These are phyloP conservation scores for Eudemis profundana DNA, from an alignment of 2,888 invertebrate species.

Conservation along the genomic window DNA sequence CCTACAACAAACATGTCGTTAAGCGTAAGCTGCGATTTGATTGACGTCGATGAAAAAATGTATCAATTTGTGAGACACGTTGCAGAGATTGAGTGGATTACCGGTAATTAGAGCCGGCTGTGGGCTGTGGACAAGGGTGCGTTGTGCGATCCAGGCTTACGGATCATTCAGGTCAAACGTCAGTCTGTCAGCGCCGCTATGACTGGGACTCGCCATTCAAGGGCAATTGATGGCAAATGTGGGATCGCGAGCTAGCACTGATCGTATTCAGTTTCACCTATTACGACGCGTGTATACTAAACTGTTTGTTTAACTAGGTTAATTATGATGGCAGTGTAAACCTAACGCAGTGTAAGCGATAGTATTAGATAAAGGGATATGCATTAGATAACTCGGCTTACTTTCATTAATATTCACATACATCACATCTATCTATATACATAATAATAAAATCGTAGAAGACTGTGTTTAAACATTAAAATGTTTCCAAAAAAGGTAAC, in stretches of 20 bases:
- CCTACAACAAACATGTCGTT: conserved; percentile 36
- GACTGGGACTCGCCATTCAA: conserved; percentile 33
- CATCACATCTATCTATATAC: too few species aligned
- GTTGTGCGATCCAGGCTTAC: conserved; percentile 50
- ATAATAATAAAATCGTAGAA: too few species aligned
- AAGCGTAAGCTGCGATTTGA: conserved; percentile 28
- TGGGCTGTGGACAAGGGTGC: conserved; percentile 53
- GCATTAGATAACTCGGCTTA: too few species aligned
- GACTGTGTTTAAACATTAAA: too few species aligned
- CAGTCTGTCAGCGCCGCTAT: conserved; percentile 26
- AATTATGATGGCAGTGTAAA: conserved; percentile 11
- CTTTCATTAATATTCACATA: too few species aligned
- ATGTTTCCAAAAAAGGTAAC: too few species aligned
- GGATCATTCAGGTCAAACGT: conserved; percentile 39
- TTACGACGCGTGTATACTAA: conserved; percentile 8
- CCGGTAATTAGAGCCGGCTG: conserved; percentile 58
- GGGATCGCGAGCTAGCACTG: conserved; percentile 2
- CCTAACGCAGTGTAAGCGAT: neutral
- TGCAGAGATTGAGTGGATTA: conserved; percentile 56
- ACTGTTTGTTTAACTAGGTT: conserved; percentile 25
- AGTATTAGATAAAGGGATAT: neutral
- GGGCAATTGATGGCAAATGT: conserved; percentile 28
- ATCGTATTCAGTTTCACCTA: neutral
- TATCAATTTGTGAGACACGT: conserved; percentile 34
- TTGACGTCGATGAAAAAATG: conserved; percentile 33